Percentiles rank a stretch among this genome's conserved stretches.
phyloP scores from a whole-genome alignment of 2,113 vertebrate species.

The Pachypanchax playfairii region DNA sequence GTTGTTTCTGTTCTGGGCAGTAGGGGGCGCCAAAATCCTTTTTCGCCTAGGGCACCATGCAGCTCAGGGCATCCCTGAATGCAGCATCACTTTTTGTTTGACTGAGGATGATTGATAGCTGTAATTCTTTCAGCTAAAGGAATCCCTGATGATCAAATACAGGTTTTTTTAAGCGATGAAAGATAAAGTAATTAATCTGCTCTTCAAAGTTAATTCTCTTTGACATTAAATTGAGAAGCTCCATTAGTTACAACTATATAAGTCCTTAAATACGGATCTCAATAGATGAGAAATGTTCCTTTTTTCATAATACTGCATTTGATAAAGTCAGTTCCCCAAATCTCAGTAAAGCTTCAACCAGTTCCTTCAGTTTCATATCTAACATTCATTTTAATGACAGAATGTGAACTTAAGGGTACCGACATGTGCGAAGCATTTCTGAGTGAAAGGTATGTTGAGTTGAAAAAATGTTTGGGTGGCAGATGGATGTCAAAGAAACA shows the following conservation, averaged over 20 bases:
- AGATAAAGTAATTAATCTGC: not conserved
- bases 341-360: not conserved
- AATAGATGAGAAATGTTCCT: not conserved
- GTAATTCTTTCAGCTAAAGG: not conserved
- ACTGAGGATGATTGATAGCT: not conserved
- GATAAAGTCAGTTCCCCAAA: not conserved
- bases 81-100: not conserved
- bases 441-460: too few species aligned
- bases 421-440: not conserved
- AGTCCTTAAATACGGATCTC: not conserved
- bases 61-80: too few species aligned
- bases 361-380: too few species aligned
- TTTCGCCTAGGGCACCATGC: too few species aligned
- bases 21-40: too few species aligned
- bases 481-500: too few species aligned
- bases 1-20: too few species aligned
- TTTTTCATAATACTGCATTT: not conserved
- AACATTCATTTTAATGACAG: too few species aligned
- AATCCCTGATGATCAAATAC: slow-evolving; percentile 1
- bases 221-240: not conserved
- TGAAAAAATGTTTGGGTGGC: too few species aligned
- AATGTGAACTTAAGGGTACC: too few species aligned
- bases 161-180: not conserved
- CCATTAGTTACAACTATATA: not conserved
- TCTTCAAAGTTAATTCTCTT: not conserved